phyloP scores from a whole-genome alignment of 2,113 vertebrate genomes.

The Gopherus evgoodei region DNA sequence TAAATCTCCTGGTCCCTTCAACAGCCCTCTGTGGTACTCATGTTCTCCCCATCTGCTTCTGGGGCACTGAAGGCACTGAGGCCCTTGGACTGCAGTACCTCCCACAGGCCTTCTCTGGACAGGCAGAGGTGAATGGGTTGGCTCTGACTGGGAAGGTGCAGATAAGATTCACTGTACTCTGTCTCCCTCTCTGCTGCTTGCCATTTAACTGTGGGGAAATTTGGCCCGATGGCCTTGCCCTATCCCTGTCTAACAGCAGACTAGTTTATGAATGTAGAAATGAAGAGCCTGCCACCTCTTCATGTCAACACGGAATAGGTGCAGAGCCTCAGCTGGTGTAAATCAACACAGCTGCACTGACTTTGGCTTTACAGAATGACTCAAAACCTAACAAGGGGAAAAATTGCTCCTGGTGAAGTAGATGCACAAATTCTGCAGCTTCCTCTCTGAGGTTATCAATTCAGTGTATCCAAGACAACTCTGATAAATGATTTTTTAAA shows the following conservation, averaged over 20 bases:
- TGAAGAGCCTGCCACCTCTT: not conserved
- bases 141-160: not conserved
- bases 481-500: not conserved
- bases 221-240: not conserved
- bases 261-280: not conserved
- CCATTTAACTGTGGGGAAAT: not conserved
- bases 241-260: not conserved
- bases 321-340: not conserved
- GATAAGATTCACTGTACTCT: not conserved
- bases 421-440: not conserved
- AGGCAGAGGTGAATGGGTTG: not conserved
- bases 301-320: fast-evolving
- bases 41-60: not conserved
- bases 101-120: not conserved
- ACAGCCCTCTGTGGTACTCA: too few relatives aligned
- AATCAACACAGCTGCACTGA: not conserved
- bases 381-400: not conserved
- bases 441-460: not conserved
- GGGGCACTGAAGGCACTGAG: not conserved
- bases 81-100: not conserved
- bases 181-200: not conserved
- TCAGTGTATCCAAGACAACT: not conserved
- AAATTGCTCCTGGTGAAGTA: not conserved
- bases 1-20: too few relatives aligned
- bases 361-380: not conserved